These are phyloP conservation scores for Pachypsylla venusta DNA, from an alignment of 1,140 invertebrate genomes.

Conservation along the genomic window DNA sequence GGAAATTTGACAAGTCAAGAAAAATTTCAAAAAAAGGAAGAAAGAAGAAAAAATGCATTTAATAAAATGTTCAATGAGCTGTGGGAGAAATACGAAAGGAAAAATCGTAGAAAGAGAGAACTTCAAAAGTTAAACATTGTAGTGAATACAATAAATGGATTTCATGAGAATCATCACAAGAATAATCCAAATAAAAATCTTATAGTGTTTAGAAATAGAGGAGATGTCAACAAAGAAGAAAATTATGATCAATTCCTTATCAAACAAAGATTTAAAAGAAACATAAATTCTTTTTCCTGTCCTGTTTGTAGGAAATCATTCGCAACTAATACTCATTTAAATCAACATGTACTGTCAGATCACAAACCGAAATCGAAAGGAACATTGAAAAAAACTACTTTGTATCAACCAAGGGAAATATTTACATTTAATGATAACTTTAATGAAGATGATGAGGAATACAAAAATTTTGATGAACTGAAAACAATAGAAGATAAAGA, in stretches of 20 bases:
- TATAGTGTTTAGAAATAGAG: too few relatives aligned
- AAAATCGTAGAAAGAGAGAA: conserved; percentile 1
- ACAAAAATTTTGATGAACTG: neutral
- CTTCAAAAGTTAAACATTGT: too few relatives aligned
- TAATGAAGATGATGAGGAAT: neutral
- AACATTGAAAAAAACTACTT: neutral
- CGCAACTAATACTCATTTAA: neutral
- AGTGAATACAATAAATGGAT: too few relatives aligned
- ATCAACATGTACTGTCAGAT: neutral
- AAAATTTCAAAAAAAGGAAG: neutral
- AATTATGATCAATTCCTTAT: neutral
- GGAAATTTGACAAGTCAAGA: conserved; percentile 3
- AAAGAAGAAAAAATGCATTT: neutral
- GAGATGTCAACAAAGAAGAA: neutral
- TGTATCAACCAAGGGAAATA: too few relatives aligned
- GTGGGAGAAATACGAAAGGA: neutral
- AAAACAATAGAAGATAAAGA: neutral
- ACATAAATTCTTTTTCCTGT: neutral
- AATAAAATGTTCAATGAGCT: neutral
- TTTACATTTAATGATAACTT: neutral
- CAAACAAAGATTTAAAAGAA: neutral
- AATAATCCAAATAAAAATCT: too few relatives aligned
- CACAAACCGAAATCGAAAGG: neutral
- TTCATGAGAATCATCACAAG: too few relatives aligned
- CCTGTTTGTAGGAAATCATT: neutral